These are phyloP conservation scores for Tetramorium parvispinum DNA, from an alignment of 1,140 invertebrate genomes.

Conservation along the genomic window DNA sequence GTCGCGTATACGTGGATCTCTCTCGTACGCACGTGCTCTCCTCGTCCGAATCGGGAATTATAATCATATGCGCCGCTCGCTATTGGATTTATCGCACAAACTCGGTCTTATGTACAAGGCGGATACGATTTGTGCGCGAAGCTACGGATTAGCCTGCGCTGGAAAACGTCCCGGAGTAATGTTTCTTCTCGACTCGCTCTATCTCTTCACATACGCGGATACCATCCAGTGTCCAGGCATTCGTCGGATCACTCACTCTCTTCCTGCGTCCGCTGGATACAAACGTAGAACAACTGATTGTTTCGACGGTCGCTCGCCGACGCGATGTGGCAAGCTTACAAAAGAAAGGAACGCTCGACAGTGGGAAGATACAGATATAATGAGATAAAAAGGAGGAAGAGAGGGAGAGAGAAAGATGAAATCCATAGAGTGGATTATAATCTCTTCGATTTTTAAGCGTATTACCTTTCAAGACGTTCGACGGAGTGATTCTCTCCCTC, in stretches of 20 bases:
- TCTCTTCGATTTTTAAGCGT: constrained; percentile 68
- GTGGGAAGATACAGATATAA: constrained; percentile 66
- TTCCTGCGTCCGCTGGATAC: constrained; percentile 35
- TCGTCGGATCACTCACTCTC: constrained; percentile 38
- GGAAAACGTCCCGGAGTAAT: constrained; percentile 21
- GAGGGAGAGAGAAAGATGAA: not conserved
- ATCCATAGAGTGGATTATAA: constrained; percentile 55
- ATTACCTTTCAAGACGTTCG: constrained; percentile 67
- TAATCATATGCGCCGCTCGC: constrained; percentile 25
- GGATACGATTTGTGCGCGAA: constrained; percentile 27
- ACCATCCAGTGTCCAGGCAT: constrained; percentile 29
- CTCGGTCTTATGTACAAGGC: constrained; percentile 46
- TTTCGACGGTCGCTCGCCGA: constrained; percentile 56
- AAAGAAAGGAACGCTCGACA: constrained; percentile 69
- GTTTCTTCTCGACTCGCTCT: constrained; percentile 33
- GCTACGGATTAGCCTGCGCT: not conserved
- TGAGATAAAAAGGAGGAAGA: constrained; percentile 9
- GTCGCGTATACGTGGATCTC: not conserved
- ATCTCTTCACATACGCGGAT: constrained; percentile 30
- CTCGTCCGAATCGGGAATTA: not conserved
- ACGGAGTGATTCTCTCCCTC: constrained; percentile 26
- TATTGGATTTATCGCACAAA: constrained; percentile 32
- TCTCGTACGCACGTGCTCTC: not conserved
- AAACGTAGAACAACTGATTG: constrained; percentile 49
- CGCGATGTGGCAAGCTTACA: constrained; percentile 53